These are phyloP conservation scores for Ondatra zibethicus DNA, from an alignment of 2,113 vertebrate genomes.

Conservation along the genomic window DNA sequence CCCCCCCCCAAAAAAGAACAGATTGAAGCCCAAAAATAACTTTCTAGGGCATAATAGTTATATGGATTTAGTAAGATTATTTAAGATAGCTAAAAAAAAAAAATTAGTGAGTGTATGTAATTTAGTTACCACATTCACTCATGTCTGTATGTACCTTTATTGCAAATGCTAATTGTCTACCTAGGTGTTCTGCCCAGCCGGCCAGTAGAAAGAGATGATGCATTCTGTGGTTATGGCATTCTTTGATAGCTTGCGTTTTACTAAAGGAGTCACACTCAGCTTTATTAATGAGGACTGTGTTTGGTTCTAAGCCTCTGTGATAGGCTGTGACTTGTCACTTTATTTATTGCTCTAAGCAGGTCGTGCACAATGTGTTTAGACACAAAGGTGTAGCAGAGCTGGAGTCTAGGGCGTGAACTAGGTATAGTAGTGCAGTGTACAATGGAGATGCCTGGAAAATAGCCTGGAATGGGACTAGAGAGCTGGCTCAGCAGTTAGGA, in stretches of 20 bases:
- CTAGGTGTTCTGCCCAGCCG: not conserved
- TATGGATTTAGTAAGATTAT: not conserved
- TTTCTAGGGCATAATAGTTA: constrained; percentile 20
- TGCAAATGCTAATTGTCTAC: not conserved
- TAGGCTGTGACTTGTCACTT: not conserved
- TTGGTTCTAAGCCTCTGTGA: constrained; percentile 40
- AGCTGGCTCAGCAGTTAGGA: not conserved
- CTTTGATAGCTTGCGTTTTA: constrained; percentile 30
- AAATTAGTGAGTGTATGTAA: not conserved
- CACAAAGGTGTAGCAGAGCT: not conserved
- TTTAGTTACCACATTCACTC: constrained; percentile 26
- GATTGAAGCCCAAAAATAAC: not conserved
- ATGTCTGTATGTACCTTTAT: constrained; percentile 10
- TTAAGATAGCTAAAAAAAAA: not conserved
- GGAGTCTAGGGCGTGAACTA: not conserved
- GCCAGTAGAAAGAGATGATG: not conserved
- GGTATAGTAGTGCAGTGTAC: not conserved
- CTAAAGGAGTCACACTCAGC: not conserved
- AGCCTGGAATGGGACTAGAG: not conserved
- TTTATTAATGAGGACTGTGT: not conserved
- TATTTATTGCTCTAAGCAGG: not conserved
- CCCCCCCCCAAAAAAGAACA: no score
- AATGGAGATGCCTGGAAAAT: not conserved
- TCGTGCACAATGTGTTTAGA: not conserved
- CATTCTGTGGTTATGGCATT: not conserved